These are phyloP conservation scores for Theretra japonica DNA, from an alignment of 2,888 invertebrate genomes.

Conservation along the genomic window DNA sequence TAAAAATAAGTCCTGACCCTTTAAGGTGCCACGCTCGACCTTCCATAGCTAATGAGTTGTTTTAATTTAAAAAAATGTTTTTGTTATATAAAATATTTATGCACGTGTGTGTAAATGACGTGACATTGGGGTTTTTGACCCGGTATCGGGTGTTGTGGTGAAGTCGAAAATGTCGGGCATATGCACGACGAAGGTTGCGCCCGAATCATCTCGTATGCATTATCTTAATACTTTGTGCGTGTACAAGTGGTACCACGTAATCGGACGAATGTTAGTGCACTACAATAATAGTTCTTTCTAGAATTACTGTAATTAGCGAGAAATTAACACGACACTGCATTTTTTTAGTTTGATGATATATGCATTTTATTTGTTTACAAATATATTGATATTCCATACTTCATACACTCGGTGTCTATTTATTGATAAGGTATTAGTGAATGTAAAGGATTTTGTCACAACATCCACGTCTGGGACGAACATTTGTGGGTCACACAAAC, in stretches of 20 bases:
- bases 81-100: conserved; percentile 24
- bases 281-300: no score
- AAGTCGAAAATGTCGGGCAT: conserved; percentile 38
- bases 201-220: conserved; percentile 1
- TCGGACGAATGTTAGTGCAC: not conserved
- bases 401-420: no score
- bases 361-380: no score
- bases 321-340: no score
- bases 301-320: no score
- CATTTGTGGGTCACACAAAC: no score
- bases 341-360: no score
- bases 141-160: conserved; percentile 22
- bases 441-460: no score
- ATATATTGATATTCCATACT: no score
- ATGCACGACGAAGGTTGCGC: conserved; percentile 6
- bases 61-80: conserved; percentile 17
- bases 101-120: not conserved
- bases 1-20: conserved; percentile 31
- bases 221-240: not conserved
- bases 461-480: no score
- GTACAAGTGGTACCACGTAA: not conserved
- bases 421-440: no score
- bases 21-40: conserved; percentile 47
- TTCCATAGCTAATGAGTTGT: conserved; percentile 29
- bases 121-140: conserved; percentile 32